phyloP scores from a whole-genome alignment of 2,888 invertebrate species.

The Pasiphila rectangulata region DNA sequence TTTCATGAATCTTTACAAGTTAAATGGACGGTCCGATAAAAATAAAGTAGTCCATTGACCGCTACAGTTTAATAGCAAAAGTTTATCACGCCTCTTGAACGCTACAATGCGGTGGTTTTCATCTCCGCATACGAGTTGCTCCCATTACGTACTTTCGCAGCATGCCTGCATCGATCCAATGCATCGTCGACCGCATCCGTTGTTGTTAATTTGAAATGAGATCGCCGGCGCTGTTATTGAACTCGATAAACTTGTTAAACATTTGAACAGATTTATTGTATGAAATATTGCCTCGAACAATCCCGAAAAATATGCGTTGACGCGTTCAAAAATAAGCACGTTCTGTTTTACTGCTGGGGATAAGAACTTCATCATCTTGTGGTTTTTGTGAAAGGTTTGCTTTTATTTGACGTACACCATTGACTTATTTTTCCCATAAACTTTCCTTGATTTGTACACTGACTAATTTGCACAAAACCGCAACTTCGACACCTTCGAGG shows the following conservation, averaged over 20 bases:
- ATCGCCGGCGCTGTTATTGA: slow-evolving; percentile 20
- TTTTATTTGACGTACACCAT: not conserved
- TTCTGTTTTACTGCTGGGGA: slow-evolving; percentile 1
- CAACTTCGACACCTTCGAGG: no score
- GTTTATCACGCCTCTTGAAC: slow-evolving; percentile 9
- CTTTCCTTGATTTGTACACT: no score
- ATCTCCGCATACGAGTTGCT: slow-evolving; percentile 24
- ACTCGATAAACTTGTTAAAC: slow-evolving; percentile 25
- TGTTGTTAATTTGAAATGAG: slow-evolving; percentile 26
- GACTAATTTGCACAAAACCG: not conserved
- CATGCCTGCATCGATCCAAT: slow-evolving; percentile 27
- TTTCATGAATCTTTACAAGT: not conserved
- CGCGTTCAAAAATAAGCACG: not conserved
- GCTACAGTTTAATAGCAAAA: slow-evolving; percentile 7
- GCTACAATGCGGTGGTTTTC: slow-evolving; percentile 22
- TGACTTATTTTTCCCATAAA: not conserved
- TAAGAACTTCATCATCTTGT: slow-evolving; percentile 2
- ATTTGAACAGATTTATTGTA: slow-evolving; percentile 10
- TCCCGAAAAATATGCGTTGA: not conserved
- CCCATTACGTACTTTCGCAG: slow-evolving; percentile 28
- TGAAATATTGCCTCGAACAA: slow-evolving; percentile 6
- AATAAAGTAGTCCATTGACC: not conserved
- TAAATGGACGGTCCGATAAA: not conserved
- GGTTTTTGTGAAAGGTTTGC: not conserved
- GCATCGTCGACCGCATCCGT: slow-evolving; percentile 32